These are phyloP conservation scores for Argyrosomus japonicus DNA, from an alignment of 2,113 vertebrate species.

Conservation along the genomic window DNA sequence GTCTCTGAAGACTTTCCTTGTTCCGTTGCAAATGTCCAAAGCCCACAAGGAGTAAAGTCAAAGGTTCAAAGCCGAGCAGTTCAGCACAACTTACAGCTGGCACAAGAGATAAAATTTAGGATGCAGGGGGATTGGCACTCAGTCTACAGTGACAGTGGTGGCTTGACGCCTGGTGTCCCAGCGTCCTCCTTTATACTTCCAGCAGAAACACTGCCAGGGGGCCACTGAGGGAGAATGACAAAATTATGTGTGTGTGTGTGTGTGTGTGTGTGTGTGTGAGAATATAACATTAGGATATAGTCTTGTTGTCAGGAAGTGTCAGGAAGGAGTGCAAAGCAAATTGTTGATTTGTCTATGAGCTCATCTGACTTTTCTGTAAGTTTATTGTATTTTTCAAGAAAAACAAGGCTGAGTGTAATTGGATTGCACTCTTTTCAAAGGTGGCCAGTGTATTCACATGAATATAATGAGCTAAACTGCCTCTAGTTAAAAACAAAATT, in stretches of 20 bases:
- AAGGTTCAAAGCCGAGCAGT: slow-evolving; percentile 69
- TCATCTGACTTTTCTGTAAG: slow-evolving; percentile 18
- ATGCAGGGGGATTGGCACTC: slow-evolving; percentile 70
- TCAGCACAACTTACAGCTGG: slow-evolving; percentile 69
- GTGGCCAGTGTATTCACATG: slow-evolving; percentile 10
- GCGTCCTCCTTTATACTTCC: slow-evolving; percentile 52
- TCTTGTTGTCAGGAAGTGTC: background rate
- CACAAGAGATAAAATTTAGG: slow-evolving; percentile 65
- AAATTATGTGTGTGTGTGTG: slow-evolving; percentile 4
- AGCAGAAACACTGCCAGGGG: slow-evolving; percentile 44
- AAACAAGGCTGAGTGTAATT: slow-evolving; percentile 18
- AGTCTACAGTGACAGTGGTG: slow-evolving; percentile 58
- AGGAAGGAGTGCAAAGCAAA: too few species aligned
- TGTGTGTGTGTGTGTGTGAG: background rate
- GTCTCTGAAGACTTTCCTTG: slow-evolving; percentile 48
- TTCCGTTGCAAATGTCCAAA: slow-evolving; percentile 53
- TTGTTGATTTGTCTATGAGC: slow-evolving; percentile 17
- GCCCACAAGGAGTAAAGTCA: slow-evolving; percentile 55
- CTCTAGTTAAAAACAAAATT: slow-evolving; percentile 24
- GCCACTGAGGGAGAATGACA: slow-evolving; percentile 19
- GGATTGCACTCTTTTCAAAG: slow-evolving; percentile 52
- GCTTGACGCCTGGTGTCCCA: slow-evolving; percentile 47
- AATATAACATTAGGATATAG: slow-evolving; percentile 11
- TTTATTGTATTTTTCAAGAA: slow-evolving; percentile 23
- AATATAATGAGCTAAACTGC: slow-evolving; percentile 48